Percentiles rank a stretch among this genome's conserved stretches.
Evolutionary conservation across 1,140 invertebrate genomes (phyloP).

Genomic region (Drosophila repletoides): DNA sequence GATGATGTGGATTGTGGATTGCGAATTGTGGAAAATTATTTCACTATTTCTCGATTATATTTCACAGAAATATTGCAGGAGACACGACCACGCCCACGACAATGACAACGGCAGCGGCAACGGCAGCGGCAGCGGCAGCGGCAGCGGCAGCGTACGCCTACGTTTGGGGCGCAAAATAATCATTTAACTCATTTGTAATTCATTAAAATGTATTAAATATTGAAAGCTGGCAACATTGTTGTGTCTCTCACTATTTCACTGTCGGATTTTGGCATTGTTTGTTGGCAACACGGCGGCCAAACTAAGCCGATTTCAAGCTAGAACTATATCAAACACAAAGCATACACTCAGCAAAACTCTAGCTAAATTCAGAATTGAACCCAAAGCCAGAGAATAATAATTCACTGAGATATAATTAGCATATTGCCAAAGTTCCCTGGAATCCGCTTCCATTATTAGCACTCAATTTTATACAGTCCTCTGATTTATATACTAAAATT

Average conservation of each 20-base stretch:
- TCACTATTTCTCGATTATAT: not conserved
- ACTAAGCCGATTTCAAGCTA: constrained; percentile 48
- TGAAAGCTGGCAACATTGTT: constrained; percentile 32
- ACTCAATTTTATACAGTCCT: no score
- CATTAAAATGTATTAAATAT: constrained; percentile 64
- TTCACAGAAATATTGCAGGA: not conserved
- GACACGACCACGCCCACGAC: not conserved
- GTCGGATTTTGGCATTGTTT: constrained; percentile 74
- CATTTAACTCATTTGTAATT: constrained; percentile 78
- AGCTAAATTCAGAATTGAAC: no score
- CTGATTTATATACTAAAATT: no score
- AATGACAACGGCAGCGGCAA: not conserved
- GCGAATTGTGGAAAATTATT: constrained; percentile 2
- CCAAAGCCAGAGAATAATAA: no score
- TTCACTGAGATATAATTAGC: no score
- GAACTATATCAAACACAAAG: constrained; percentile 20
- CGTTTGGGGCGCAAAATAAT: constrained; percentile 49
- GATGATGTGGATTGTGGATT: no score
- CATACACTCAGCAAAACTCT: not conserved
- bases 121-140: not conserved
- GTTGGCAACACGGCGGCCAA: constrained; percentile 30
- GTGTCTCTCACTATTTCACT: constrained; percentile 67
- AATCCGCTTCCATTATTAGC: no score
- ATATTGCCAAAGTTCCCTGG: no score
- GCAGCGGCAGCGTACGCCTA: not conserved